Evolutionary conservation across 2,113 vertebrate species (phyloP), one percentile per base, ranked within the genome.

Genomic region (Chrysochloris asiatica): DNA sequence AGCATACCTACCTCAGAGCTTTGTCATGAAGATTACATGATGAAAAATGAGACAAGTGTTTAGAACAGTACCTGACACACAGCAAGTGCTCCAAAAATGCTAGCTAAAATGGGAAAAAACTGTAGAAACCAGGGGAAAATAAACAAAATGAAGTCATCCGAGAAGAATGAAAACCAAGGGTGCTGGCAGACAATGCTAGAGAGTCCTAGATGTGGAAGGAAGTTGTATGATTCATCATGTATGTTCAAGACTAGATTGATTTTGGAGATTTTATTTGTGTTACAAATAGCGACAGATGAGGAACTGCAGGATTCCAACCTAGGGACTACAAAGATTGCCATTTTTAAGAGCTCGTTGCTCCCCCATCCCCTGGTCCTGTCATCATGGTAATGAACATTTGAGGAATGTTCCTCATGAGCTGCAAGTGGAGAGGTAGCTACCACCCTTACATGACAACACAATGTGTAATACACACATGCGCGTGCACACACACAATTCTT

Each of bases 371-470:
- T 43, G 30, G 89, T 96, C 86, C 84, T 93, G 84, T 83, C 36
- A 82, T 84, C 86, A 89, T 91, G 89, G 94, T 93, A 43, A 45
- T 19, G 89, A 72, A 91, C 50, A 91, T 67, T 90, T 92, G 91
- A 95, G 73, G 81, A 54, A 24, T 0, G 45, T 90, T 96, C 88
- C 93, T 93, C 84, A 69, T 93, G 92, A 93, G 72, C 16, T 94
- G 96, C 95, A 97, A 96, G 97, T 97, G 97, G 97, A 97, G 97
- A 97, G 97, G 97, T 96, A 97, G 52, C 88, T 92, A 93, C 93
- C 91, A 59, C 94, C 92, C 91, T 96, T 77, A 89, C 36, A 79
- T 96, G 95, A 97, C 83, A 96, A 96, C 89, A 97, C 91, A 77
- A 71, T 65, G 86, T 93, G 92, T 93, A 95, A 98, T 85, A 97